Evolutionary conservation across 2,888 invertebrate species (phyloP).

Genomic region (Acronicta aceris): DNA sequence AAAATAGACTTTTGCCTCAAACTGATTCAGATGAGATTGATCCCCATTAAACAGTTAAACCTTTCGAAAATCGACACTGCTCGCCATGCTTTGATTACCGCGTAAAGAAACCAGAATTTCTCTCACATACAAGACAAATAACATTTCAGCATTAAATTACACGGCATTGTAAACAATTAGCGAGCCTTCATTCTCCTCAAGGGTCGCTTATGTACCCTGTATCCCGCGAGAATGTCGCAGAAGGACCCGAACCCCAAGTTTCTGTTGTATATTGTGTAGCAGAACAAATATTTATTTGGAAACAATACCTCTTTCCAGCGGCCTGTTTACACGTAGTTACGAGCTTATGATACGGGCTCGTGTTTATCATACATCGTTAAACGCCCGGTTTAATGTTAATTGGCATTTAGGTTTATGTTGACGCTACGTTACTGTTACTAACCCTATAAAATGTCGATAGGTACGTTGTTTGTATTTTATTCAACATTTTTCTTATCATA

Average conservation of each 20-base stretch:
- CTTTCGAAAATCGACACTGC: too few species aligned
- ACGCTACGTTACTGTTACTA: constrained; percentile 8
- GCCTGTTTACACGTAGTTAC: constrained; percentile 43
- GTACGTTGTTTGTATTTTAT: background rate
- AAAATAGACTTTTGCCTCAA: too few species aligned
- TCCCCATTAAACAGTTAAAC: too few species aligned
- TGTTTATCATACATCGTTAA: constrained; percentile 46
- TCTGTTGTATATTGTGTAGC: constrained; percentile 34
- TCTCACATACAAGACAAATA: background rate
- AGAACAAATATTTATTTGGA: constrained; percentile 48
- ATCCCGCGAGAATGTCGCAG: constrained; percentile 30
- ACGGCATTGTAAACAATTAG: constrained; percentile 28
- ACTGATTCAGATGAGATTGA: too few species aligned
- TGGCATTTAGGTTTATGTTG: constrained; percentile 35
- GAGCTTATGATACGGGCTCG: constrained; percentile 44
- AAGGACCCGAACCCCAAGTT: background rate
- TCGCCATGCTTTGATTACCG: too few species aligned
- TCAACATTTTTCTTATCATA: constrained; percentile 1
- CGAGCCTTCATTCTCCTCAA: constrained; percentile 22
- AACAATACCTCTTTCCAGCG: constrained; percentile 46
- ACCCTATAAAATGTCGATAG: background rate
- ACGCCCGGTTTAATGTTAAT: constrained; percentile 31
- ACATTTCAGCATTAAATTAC: constrained; percentile 15
- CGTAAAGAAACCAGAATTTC: too few species aligned
- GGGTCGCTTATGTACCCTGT: background rate